Evolutionary conservation across 2,888 invertebrate genomes (phyloP), one percentile per base, ranked within the genome.

Genomic region (Drosophila affinis): DNA sequence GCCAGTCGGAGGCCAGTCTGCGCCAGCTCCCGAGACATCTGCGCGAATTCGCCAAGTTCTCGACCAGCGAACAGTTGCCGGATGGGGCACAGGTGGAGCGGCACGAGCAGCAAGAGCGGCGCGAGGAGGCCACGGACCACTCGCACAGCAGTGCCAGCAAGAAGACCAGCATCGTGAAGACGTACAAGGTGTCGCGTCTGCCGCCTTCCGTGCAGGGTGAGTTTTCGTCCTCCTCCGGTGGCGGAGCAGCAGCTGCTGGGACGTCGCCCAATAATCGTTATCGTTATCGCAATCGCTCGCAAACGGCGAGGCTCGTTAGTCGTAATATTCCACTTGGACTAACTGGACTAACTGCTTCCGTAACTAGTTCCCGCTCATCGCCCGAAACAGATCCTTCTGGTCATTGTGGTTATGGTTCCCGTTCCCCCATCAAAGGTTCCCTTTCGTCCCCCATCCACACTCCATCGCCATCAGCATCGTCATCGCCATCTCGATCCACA

Each of bases 21-120:
- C 93, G 93, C 62, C 94, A 94, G 72, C 93, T 97, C 71, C 97
- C 97, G 6, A 95, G 93, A 85, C 97, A 97, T 92, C 93, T 97
- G 88, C 95, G 95, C 89, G 97, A 97, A 87, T 96, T 97, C 90
- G 95, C 96, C 81, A 94, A 93, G 88, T 94, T 92, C 61, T 89
- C 91, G 10, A 91, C 81, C 49, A 81, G 91, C 75, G 76, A 89
- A 54, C 88, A 90, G 63, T 72, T 89, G 55, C 84, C 87, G 6
- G 84, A 76, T 48, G 87, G 83, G 21, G 89, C 81, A 0, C 88
- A 88, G 27, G 75, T 82, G 56, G 87, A 89, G 70, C 72, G 86
- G 9, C 87, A 89, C 45, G 77, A 90, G 63, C 58, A 87, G 70
- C 89, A 91, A 76, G 90, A 91, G 62, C 84, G 84, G 9, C 80